Evolutionary conservation across 2,113 vertebrate species (phyloP), one percentile per base, ranked within the genome.

Genomic region (Hypomesus transpacificus): DNA sequence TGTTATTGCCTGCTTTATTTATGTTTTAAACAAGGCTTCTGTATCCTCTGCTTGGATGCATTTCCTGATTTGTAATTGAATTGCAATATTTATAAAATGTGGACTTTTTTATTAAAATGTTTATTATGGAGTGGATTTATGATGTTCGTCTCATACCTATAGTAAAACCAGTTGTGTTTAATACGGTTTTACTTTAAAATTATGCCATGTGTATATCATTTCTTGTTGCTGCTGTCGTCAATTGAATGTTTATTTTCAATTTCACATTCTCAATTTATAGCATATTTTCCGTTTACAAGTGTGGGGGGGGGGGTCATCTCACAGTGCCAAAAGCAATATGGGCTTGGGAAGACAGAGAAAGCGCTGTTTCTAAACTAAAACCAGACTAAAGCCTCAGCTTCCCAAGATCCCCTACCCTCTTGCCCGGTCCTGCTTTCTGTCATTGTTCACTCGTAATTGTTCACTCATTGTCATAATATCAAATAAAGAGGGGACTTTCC

Each of bases 341-440:
- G 46, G 50, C 14, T 66, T 78, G 72, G 63, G 68, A 71, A 68
- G 53, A 86, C 82, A 86, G 80, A 75, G 78, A 57, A 80, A 61
- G 78, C 77, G 60, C 84, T 82, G 82, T 86, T 74, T 80, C 53
- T 72, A 82, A 86, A 86, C 78, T 81, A 70, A 67, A 82, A 82
- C 79, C 82, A 86, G 84, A 84, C 71, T 54, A 3, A 60, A 70
- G 53, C 51, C 74, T 74, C 31, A 16, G 21, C 39, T 66, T 61
- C 14, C 26, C 64, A 61, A 66, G 53, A 65, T 75, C 71, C 31
- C 77, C 53, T 64, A 63, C 62, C 61, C 56, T 22, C 31, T 24
- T 63, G 22, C 18, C 26, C 54, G 20, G 4, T 17, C 14, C 28
- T 62, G n/a, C 57, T 21, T 34, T 39, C 14, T 46, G 39, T 46